Conservation (phyloP, 2,888 invertebrate genomes). For the Nephrotoma guestfalica region DNA sequence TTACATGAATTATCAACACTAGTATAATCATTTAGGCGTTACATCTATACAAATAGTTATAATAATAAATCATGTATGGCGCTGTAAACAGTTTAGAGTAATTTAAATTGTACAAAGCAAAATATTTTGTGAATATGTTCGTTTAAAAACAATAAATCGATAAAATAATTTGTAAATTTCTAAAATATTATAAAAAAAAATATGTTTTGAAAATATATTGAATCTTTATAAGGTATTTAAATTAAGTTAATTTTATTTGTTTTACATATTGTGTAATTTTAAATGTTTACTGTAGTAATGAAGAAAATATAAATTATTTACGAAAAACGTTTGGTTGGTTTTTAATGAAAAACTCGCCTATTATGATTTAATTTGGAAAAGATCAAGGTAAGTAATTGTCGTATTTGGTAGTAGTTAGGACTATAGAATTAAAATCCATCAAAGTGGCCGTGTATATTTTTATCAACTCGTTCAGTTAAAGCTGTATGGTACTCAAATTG, state of each 20-base stretch:
- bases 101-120: neutral
- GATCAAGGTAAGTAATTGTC: no score
- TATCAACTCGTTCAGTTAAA: no score
- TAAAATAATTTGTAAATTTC: neutral
- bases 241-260: neutral
- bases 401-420: no score
- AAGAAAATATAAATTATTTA: neutral
- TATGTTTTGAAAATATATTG: neutral
- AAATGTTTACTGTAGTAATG: neutral
- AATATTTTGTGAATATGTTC: neutral
- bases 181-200: neutral
- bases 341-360: neutral
- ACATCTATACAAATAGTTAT: neutral
- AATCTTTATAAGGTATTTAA: neutral
- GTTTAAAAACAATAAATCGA: neutral
- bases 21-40: slow-evolving; percentile 30
- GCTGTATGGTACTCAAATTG: no score
- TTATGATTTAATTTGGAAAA: no score
- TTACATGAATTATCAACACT: slow-evolving; percentile 56
- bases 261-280: neutral
- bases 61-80: neutral
- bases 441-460: no score
- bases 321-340: neutral
- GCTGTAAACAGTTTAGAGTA: neutral
- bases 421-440: no score